Percentiles rank a stretch among this genome's conserved stretches.
These are phyloP conservation scores for Anastatus disparis DNA, from an alignment of 1,140 invertebrate species.

Conservation along the genomic window DNA sequence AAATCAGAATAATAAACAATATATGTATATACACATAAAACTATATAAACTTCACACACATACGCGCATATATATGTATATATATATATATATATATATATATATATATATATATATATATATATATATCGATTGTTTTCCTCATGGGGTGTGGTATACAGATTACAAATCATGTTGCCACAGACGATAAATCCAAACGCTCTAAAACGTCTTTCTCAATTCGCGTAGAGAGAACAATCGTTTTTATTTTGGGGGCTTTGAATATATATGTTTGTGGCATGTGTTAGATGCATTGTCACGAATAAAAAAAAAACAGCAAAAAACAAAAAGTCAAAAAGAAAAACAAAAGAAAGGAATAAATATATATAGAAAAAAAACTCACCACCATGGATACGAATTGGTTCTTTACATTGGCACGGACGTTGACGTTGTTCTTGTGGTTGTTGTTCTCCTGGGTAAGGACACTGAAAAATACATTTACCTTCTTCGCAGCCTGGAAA, in stretches of 20 bases:
- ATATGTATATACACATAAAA: background rate
- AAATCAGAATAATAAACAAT: too few relatives aligned
- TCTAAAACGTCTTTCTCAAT: constrained; percentile 10
- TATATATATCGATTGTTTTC: background rate
- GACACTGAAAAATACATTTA: constrained; percentile 55
- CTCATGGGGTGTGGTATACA: background rate
- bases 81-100: too few relatives aligned
- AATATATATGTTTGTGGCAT: background rate
- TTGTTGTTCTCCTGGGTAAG: constrained; percentile 37
- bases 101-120: too few relatives aligned
- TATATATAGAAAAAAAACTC: too few relatives aligned
- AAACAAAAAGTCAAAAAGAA: too few relatives aligned
- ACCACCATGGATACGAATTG: constrained; percentile 33
- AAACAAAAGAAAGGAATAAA: too few relatives aligned
- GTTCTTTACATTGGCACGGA: constrained; percentile 50
- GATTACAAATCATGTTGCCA: constrained; percentile 18
- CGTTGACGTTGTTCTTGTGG: background rate
- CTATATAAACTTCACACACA: too few relatives aligned
- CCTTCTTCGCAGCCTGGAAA: constrained; percentile 44
- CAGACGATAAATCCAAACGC: constrained; percentile 4
- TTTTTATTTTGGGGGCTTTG: too few relatives aligned
- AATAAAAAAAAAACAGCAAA: too few relatives aligned
- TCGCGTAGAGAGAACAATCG: background rate
- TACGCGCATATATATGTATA: too few relatives aligned
- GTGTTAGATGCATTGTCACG: background rate